A percentile compares a stretch with the other conserved stretches of the same genome.
Conservation (phyloP, 2,797 vertebrate species). For the Harpagifer antarcticus region DNA sequence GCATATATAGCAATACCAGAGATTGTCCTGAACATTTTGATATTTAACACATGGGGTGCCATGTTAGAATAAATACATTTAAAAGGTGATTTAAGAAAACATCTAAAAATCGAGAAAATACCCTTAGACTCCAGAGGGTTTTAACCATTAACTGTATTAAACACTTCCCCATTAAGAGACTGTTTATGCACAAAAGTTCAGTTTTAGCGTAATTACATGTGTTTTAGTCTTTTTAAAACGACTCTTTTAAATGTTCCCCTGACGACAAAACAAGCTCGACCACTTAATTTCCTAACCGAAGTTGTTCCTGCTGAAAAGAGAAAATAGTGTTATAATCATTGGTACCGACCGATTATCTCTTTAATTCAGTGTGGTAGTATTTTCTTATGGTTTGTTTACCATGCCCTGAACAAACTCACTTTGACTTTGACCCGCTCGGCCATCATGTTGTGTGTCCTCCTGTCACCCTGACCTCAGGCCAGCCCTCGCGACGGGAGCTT, state of each 20-base stretch:
- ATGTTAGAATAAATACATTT: no score
- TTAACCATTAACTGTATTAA: no score
- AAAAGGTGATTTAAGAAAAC: no score
- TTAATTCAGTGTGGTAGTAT: slow-evolving; percentile 5
- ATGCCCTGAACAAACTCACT: slow-evolving; percentile 24
- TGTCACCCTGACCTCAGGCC: slow-evolving; percentile 83
- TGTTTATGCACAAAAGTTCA: no score
- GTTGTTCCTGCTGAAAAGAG: background rate
- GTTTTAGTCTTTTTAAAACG: no score
- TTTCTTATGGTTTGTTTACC: slow-evolving; percentile 24
- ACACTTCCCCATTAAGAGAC: no score
- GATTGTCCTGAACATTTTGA: no score
- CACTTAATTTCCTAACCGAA: slow-evolving; percentile 9
- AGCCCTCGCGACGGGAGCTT: slow-evolving; percentile 93
- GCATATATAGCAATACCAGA: no score
- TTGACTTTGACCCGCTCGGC: slow-evolving; percentile 25
- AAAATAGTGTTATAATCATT: background rate
- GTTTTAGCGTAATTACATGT: no score
- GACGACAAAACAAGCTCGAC: slow-evolving; percentile 8
- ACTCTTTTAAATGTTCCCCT: slow-evolving; percentile 4
- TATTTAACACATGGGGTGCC: no score
- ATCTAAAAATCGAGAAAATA: no score
- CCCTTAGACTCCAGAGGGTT: no score
- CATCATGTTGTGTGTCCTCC: slow-evolving; percentile 37
- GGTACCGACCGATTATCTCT: background rate